phyloP scores from a whole-genome alignment of 2,113 vertebrate genomes.

The Hemiscyllium ocellatum region DNA sequence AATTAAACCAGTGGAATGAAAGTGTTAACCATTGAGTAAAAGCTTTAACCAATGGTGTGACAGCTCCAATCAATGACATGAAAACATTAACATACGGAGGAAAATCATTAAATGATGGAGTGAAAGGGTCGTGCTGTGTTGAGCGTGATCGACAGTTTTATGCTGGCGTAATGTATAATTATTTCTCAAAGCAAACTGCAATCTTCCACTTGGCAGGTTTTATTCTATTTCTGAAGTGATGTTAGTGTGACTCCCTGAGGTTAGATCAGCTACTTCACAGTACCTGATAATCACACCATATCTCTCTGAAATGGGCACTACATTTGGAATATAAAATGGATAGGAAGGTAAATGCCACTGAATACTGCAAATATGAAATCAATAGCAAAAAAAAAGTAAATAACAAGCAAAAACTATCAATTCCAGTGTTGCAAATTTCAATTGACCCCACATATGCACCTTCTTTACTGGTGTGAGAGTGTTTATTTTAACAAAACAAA shows the following conservation, averaged over 20 bases:
- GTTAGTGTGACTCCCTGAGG: constrained; percentile 20
- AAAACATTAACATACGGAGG: constrained; percentile 12
- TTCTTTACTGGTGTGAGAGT: not conserved
- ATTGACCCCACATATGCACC: not conserved
- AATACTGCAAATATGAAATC: not conserved
- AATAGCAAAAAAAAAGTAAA: not conserved
- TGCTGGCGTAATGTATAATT: not conserved
- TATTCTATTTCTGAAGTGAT: constrained; percentile 34
- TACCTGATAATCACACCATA: constrained; percentile 17
- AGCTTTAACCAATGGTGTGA: not conserved
- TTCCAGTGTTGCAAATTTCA: not conserved
- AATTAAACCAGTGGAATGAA: not conserved
- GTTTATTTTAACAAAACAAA: not conserved
- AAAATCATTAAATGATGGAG: not conserved
- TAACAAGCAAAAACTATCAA: not conserved
- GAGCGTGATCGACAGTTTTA: constrained; percentile 12
- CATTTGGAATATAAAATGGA: not conserved
- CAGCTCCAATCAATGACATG: not conserved
- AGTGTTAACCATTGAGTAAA: not conserved
- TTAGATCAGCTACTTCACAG: constrained; percentile 9
- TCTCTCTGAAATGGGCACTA: not conserved
- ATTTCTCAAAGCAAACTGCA: constrained; percentile 25
- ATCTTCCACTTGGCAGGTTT: constrained; percentile 20
- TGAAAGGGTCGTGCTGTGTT: constrained; percentile 11
- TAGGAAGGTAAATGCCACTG: not conserved